Evolutionary conservation across 1,140 invertebrate species (phyloP).

Genomic region (Atta cephalotes): DNA sequence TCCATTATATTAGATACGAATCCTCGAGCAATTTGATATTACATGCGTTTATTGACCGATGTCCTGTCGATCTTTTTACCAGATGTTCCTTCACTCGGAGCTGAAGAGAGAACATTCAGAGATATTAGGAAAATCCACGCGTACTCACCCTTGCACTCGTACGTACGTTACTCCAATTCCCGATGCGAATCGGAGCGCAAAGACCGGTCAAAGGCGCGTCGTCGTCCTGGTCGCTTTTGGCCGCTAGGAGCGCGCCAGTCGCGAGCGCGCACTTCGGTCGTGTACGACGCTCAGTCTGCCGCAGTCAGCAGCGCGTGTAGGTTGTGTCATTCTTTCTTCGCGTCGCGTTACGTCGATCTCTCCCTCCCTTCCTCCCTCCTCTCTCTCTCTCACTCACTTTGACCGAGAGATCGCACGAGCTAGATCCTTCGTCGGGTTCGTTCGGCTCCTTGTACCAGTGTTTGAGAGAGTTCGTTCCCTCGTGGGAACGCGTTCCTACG

Average conservation of each 20-base stretch:
- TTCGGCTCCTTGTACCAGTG: not conserved
- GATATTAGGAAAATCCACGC: not conserved
- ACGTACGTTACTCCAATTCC: constrained; percentile 47
- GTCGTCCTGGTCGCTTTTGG: constrained; percentile 28
- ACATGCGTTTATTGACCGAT: not conserved
- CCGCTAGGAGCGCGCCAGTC: constrained; percentile 75
- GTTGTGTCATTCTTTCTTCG: constrained; percentile 14
- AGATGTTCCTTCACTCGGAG: not conserved
- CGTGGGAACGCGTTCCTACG: not conserved
- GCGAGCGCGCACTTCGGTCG: constrained; percentile 70
- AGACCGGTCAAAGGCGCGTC: constrained; percentile 64
- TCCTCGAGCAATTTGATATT: not conserved
- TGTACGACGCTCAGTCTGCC: constrained; percentile 76
- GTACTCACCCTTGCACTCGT: not conserved
- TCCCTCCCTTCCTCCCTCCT: not conserved
- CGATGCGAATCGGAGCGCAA: constrained; percentile 64
- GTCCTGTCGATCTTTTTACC: not conserved
- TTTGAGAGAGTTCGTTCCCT: not conserved
- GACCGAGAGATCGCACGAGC: constrained; percentile 8
- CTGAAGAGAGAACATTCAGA: not conserved
- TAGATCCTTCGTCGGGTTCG: not conserved
- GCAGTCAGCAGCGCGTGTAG: constrained; percentile 75
- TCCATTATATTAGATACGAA: not conserved
- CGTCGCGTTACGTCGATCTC: not conserved
- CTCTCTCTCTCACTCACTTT: not conserved